Evolutionary conservation across 2,888 invertebrate genomes (phyloP).

Genomic region (Meandrusa payeni): DNA sequence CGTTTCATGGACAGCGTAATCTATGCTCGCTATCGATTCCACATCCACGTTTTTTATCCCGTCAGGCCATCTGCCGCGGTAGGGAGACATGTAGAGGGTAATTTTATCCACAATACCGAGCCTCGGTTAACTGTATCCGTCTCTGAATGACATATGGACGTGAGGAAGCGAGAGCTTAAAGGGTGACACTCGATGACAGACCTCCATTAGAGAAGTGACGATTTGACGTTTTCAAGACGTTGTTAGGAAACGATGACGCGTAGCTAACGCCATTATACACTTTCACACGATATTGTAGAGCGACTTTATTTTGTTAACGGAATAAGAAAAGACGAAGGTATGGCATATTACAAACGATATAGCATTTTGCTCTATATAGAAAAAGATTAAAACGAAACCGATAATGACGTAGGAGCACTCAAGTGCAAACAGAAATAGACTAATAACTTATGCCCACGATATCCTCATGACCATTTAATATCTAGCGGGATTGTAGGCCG

Average conservation of each 20-base stretch:
- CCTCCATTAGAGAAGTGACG: slow-evolving; percentile 70
- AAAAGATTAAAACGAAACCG: too few species aligned
- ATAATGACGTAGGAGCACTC: too few species aligned
- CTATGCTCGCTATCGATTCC: slow-evolving; percentile 13
- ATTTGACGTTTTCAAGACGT: slow-evolving; percentile 61
- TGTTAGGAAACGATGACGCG: slow-evolving; percentile 51
- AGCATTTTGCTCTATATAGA: too few species aligned
- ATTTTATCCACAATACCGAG: slow-evolving; percentile 28
- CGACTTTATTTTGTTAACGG: slow-evolving; percentile 3
- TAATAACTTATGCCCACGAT: too few species aligned
- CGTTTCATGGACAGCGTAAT: slow-evolving; percentile 9
- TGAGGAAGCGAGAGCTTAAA: slow-evolving; percentile 69
- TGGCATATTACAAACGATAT: too few species aligned
- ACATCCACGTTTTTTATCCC: slow-evolving; percentile 1
- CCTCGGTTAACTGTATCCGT: slow-evolving; percentile 37
- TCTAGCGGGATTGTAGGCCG: too few species aligned
- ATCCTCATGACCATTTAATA: too few species aligned
- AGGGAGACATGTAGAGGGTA: slow-evolving; percentile 23
- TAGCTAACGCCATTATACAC: slow-evolving; percentile 45
- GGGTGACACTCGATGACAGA: slow-evolving; percentile 67
- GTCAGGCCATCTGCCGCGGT: slow-evolving; percentile 25
- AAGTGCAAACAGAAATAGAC: too few species aligned
- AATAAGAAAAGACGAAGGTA: too few species aligned
- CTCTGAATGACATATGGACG: slow-evolving; percentile 42
- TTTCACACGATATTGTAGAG: slow-evolving; percentile 53